These are phyloP conservation scores for Megalurothrips usitatus DNA, from an alignment of 2,888 invertebrate species.

Conservation along the genomic window DNA sequence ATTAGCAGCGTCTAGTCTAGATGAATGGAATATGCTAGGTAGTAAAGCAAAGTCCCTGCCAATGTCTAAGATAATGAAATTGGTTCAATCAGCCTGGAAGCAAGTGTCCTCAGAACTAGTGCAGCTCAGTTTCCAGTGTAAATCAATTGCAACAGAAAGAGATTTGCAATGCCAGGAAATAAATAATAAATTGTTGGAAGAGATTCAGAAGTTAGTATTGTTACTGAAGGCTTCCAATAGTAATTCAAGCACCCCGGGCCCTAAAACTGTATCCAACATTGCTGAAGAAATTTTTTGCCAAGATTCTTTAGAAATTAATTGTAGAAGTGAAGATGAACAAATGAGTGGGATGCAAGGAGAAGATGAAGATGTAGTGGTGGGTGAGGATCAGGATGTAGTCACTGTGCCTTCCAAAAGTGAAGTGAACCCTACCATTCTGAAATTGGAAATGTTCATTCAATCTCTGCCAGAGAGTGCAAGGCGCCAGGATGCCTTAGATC, in stretches of 20 bases:
- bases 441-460: not conserved
- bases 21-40: not conserved
- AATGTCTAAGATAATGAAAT: not conserved
- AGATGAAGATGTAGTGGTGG: not conserved
- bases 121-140: constrained; percentile 1
- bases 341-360: not conserved
- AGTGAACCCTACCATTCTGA: not conserved
- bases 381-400: not conserved
- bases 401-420: not conserved
- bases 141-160: not conserved
- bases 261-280: not conserved
- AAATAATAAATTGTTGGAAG: not conserved
- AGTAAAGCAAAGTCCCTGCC: not conserved
- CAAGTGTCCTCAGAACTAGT: not conserved
- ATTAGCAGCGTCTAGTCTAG: not conserved
- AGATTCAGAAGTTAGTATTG: not conserved
- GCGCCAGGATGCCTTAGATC: not conserved
- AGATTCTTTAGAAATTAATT: not conserved
- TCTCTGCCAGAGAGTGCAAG: not conserved
- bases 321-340: not conserved
- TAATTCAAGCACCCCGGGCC: not conserved
- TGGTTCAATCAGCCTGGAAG: constrained; percentile 6
- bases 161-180: not conserved
- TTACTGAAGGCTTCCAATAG: not conserved
- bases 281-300: not conserved